phyloP scores from a whole-genome alignment of 2,113 vertebrate genomes.

The Pantherophis guttatus region DNA sequence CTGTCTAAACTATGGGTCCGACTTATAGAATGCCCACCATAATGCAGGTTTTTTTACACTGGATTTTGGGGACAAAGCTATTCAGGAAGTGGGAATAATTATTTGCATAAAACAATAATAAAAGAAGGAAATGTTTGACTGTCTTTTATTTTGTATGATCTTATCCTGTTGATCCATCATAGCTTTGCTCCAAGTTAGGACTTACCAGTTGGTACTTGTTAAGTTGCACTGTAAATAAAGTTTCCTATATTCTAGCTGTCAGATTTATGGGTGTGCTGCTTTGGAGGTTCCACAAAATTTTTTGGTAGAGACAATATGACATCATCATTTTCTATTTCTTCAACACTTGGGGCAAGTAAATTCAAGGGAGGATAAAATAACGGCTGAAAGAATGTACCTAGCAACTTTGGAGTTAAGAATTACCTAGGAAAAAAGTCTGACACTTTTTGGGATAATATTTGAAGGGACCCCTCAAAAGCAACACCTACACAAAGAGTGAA shows the following conservation, averaged over 20 bases:
- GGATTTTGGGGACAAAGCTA: not conserved
- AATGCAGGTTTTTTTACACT: not conserved
- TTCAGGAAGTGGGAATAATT: not conserved
- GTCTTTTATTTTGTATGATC: not conserved
- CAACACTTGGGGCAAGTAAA: not conserved
- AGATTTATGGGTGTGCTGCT: not conserved
- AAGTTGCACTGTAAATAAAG: not conserved
- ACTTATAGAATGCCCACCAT: not conserved
- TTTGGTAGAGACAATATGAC: not conserved
- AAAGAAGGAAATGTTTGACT: not conserved
- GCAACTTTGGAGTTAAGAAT: not conserved
- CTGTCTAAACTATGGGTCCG: not conserved
- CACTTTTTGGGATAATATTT: not conserved
- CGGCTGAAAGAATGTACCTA: not conserved
- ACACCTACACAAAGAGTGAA: not conserved
- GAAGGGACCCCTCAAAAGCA: not conserved
- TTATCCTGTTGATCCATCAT: not conserved
- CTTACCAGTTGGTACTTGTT: constrained; percentile 10
- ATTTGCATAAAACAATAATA: not conserved
- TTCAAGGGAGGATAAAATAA: not conserved
- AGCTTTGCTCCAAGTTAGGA: not conserved
- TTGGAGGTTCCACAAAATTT: not conserved
- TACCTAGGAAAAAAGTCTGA: not conserved
- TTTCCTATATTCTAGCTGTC: not conserved
- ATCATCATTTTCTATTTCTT: not conserved